Evolutionary conservation across 2,797 vertebrate genomes (phyloP).

Genomic region (Decapterus maruadsi): DNA sequence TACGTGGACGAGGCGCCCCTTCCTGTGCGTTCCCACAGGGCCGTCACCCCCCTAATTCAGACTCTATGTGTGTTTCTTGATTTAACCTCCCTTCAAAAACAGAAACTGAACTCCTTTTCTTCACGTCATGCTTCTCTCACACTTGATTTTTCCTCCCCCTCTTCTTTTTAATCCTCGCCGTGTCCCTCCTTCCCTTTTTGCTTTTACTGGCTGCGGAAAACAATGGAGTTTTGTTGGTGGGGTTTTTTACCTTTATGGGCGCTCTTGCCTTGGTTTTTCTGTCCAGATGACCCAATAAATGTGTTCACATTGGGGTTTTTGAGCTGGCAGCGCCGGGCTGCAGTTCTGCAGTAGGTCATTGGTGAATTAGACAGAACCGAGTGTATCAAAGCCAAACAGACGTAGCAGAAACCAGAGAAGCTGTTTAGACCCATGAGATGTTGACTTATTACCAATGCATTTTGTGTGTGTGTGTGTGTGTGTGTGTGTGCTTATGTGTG

Average conservation of each 20-base stretch:
- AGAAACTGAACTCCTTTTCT: slow-evolving; percentile 44
- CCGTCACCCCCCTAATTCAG: slow-evolving; percentile 40
- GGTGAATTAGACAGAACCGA: slow-evolving; percentile 57
- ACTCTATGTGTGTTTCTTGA: slow-evolving; percentile 54
- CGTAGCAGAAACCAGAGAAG: slow-evolving; percentile 65
- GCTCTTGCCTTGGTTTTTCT: slow-evolving; percentile 34
- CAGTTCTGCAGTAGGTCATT: slow-evolving; percentile 57
- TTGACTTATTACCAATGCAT: slow-evolving; percentile 70
- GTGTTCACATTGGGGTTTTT: slow-evolving; percentile 48
- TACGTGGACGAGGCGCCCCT: slow-evolving; percentile 86
- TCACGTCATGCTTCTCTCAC: slow-evolving; percentile 37
- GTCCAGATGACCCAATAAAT: slow-evolving; percentile 56
- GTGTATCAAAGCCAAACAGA: slow-evolving; percentile 71
- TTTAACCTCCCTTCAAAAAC: slow-evolving; percentile 51
- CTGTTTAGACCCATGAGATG: slow-evolving; percentile 77
- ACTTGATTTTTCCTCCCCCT: slow-evolving; percentile 37
- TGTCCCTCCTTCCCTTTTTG: slow-evolving; percentile 32
- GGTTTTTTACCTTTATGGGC: slow-evolving; percentile 52
- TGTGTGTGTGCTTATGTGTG: slow-evolving; percentile 21
- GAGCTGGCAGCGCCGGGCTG: slow-evolving; percentile 44
- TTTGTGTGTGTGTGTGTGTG: slow-evolving; percentile 47
- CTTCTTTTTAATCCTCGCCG: slow-evolving; percentile 30
- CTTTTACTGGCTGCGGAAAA: slow-evolving; percentile 60
- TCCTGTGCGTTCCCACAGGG: slow-evolving; percentile 78
- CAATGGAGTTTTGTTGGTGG: slow-evolving; percentile 68